Base-by-base conservation (phyloP, 2,888 invertebrate genomes). In the Epinotia nisella region DNA sequence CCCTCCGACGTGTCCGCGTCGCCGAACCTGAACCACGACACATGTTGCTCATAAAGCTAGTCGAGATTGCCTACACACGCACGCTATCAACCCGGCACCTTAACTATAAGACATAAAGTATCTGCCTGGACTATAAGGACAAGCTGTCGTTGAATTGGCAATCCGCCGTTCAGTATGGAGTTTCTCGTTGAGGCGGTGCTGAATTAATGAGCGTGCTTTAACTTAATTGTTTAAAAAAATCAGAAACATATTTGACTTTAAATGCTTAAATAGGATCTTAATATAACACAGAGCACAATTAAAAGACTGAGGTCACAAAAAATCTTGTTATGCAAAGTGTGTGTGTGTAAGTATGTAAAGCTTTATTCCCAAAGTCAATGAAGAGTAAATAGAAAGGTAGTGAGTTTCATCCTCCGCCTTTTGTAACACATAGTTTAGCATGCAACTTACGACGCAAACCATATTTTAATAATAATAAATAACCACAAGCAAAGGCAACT, bases 1-100 rank as follows among this genome's bases (percentile, higher is more conserved):
- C 90, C 91, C 61, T 90, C 92, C 0, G 94, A 94, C 0, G 94
- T 94, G 75, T 94, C 94, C 0, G 94, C 92, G 69, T 91, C 92
- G 19, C 88, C 89, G 76, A 91, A 91, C 76, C 94, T 94, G 74
- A 77, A 76, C 21, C 3, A 66, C 21, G n/a, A n/a, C 1, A 3
- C 17, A 10, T 41, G 15, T 66, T 70, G 55, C 24, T 51, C 29
- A 68, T 55, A 61, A 49, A n/a, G 49, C 5, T 49, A 49, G n/a
- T 49, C n/a, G 49, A 49, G 49, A n/a, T 7, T n/a, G 49, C 13
- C 4, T 15, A 15, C 49, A 49, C 5, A 3, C 45, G 45, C 45
- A 15, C 4, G 15, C 45, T 45, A 41, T 41, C 3, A 13, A 41
- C 10, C 41, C 13, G 13, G 13, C 41, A 13, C 10, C 41, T 3